phyloP scores from a whole-genome alignment of 2,113 vertebrate genomes.

The Murina feae region DNA sequence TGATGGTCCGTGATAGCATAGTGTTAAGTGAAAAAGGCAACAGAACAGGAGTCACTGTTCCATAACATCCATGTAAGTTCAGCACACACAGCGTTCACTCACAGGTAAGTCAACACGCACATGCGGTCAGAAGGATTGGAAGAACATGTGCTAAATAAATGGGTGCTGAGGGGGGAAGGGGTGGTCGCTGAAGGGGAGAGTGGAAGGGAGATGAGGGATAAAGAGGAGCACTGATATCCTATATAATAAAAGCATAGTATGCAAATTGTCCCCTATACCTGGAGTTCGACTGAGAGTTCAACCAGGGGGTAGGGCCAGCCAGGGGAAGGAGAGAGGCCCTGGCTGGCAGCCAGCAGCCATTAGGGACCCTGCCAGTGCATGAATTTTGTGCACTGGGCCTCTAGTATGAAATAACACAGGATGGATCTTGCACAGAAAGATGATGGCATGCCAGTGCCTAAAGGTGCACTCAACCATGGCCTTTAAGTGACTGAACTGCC shows the following conservation, averaged over 20 bases:
- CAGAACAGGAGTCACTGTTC: background rate
- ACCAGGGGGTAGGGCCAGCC: too few relatives aligned
- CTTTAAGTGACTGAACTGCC: too few relatives aligned
- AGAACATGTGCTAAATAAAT: background rate
- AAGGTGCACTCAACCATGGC: accelerated
- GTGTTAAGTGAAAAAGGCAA: background rate
- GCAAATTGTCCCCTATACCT: too few relatives aligned
- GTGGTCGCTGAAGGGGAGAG: background rate
- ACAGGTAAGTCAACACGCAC: background rate
- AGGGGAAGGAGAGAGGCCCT: too few relatives aligned
- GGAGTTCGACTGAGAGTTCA: too few relatives aligned
- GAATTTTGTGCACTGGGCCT: too few relatives aligned
- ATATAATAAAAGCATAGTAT: too few relatives aligned
- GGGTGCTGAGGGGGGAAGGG: background rate
- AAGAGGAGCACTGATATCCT: accelerated
- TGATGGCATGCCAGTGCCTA: accelerated
- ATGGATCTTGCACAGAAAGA: background rate
- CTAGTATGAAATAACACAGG: too few relatives aligned
- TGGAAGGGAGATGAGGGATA: accelerated
- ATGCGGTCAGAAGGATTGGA: accelerated
- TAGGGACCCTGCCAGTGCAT: too few relatives aligned
- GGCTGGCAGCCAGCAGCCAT: too few relatives aligned
- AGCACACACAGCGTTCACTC: background rate
- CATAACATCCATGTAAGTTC: background rate
- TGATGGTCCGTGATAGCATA: background rate